A percentile compares a stretch with the other conserved stretches of the same genome.
These are phyloP conservation scores for Lepus europaeus DNA, from an alignment of 2,113 vertebrate genomes.

Conservation along the genomic window DNA sequence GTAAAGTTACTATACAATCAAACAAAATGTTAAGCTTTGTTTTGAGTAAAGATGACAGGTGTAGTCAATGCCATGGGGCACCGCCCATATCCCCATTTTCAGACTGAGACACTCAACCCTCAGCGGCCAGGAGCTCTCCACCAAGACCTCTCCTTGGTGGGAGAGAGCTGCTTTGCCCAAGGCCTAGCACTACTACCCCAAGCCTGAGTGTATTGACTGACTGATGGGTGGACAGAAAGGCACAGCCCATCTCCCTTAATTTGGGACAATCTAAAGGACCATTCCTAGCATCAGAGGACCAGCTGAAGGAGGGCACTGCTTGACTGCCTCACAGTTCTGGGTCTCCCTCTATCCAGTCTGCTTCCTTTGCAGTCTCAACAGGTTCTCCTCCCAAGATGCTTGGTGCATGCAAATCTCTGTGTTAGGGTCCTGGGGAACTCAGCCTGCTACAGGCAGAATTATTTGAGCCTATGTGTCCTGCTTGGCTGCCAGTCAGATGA, in stretches of 20 bases:
- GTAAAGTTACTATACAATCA: not conserved
- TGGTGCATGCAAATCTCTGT: not conserved
- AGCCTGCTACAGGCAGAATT: not conserved
- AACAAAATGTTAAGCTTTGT: not conserved
- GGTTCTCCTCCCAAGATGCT: not conserved
- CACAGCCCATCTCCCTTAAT: not conserved
- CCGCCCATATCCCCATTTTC: not conserved
- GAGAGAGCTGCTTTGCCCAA: not conserved
- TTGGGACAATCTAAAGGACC: not conserved
- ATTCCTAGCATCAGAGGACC: not conserved
- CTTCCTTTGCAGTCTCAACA: not conserved
- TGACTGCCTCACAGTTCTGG: not conserved
- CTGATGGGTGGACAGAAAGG: not conserved
- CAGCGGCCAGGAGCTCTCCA: not conserved
- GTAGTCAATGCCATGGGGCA: rapidly evolving
- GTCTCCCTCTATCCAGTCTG: not conserved
- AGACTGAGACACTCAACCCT: not conserved
- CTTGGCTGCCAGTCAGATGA: not conserved
- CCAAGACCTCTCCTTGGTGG: not conserved
- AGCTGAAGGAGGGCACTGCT: not conserved
- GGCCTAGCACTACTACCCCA: not conserved
- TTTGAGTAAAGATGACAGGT: not conserved
- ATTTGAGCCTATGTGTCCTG: not conserved
- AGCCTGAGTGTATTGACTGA: not conserved
- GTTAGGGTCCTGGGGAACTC: not conserved